Evolutionary conservation across 1,140 invertebrate species (phyloP), one percentile per base, ranked within the genome.

Genomic region (Maniola jurtina): DNA sequence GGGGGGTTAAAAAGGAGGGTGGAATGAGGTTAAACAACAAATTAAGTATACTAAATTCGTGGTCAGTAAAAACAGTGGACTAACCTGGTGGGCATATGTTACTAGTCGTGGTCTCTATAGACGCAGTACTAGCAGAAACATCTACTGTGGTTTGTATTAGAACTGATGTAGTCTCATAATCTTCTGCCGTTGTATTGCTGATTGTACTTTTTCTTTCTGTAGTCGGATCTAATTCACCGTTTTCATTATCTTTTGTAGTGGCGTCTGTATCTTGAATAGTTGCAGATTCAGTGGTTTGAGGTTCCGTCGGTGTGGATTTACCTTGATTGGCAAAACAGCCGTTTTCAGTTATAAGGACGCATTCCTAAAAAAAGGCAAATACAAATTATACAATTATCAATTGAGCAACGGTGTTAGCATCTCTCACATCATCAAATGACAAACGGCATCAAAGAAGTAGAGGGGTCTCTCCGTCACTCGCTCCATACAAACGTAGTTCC

Each of bases 271-370:
- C 36, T 13, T 6, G 25, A 34, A n/a, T 11, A 13, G 25, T 11
- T 55, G 11, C 13, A 11, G 25, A 25, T 4, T 25, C 25, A 25
- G 48, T 25, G 15, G 50, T 15, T 33, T 14, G 15, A 5, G 50
- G 5, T 42, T 68, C 66, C 36, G 65, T 42, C 16, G 59, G 60
- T 11, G 68, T 69, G 25, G 34, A 59, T 36, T 54, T 56, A 50
- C 57, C 56, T 66, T 63, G 57, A 62, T 38, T 16, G 8, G 61
- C 66, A 11, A 62, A 73, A 58, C 75, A 77, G 1, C 75, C 75
- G 11, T 70, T 69, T 68, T 67, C 69, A 14, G 70, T 69, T 47
- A 79, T 79, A n/a, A n/a, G 54, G 10, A 77, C 61, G 58, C 75
- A 79, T 13, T 38, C 10, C 75, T 79, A 58, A 35, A 75, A 72